Base-by-base conservation (phyloP, 2,797 vertebrate species). In the Acropternis orthonyx region DNA sequence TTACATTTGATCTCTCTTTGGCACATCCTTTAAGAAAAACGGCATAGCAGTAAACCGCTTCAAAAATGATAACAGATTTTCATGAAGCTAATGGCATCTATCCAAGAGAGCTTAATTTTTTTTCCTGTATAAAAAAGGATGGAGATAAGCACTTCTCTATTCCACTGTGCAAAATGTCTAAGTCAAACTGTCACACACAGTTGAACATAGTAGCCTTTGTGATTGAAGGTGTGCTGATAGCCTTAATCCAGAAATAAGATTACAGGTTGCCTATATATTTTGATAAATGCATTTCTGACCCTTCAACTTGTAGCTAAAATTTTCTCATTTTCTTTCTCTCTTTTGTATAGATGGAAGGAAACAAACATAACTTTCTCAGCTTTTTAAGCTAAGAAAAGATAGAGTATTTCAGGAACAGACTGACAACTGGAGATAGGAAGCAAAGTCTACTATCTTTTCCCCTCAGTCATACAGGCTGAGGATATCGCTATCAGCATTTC, bases 271-370 rank as follows among this genome's bases (percentile, higher is more conserved):
- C 9, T 32, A 3, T 46, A 4, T 80, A 15, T 85, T 83, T 88
- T 77, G 37, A 20, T 55, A 28, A 8, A 9, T 0, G 0, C 5
- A 7, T 68, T 88, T 69, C 49, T 85, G 23, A 19, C 4, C 16
- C 22, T 83, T 58, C 83, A 71, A 30, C 27, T 55, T 73, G 18
- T 7, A 39, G 13, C 36, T 88, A 28, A 59, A 77, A 37, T 48
- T 55, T 63, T 52, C 46, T 92, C 12, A 20, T 88, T 68, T 91
- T 87, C 14, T 61, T 85, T 66, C 20, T 69, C 30, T 37, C 4
- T 26, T 74, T 72, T 58, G 23, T 68, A 6, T 39, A 46, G 32
- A 37, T 37, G 17, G 46, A 56, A 66, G 63, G 30, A 65, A 46
- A 0, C 10, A 62, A 84, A 32, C 3, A 2, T 18, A 52, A 21